A percentile compares a stretch with the other conserved stretches of the same genome.
Conservation (phyloP, 2,888 invertebrate genomes). For the Agriopis marginaria region DNA sequence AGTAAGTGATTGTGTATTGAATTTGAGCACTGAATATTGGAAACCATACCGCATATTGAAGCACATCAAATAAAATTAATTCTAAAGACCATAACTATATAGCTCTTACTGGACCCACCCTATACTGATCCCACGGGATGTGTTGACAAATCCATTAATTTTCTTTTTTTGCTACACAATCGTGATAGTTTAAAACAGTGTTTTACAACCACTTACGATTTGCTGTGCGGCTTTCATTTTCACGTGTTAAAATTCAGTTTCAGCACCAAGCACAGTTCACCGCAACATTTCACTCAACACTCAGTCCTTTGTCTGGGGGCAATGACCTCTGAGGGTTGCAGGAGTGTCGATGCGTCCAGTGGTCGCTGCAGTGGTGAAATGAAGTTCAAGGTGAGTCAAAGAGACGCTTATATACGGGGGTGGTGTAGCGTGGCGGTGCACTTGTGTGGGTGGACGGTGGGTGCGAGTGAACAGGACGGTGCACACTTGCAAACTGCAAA, state of each 20-base stretch:
- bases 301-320: constrained; percentile 43
- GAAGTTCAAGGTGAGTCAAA: constrained; percentile 84
- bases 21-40: no score
- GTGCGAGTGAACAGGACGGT: constrained; percentile 48
- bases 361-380: constrained; percentile 70
- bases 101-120: no score
- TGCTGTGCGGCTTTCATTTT: constrained; percentile 74
- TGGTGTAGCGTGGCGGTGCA: constrained; percentile 72
- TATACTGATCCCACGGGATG: no score
- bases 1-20: no score
- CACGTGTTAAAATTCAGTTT: constrained; percentile 48
- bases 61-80: no score
- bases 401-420: constrained; percentile 81
- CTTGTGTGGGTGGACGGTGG: constrained; percentile 54
- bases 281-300: constrained; percentile 58
- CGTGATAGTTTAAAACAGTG: no score
- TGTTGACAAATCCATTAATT: no score
- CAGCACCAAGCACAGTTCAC: constrained; percentile 67
- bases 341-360: constrained; percentile 40
- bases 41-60: no score
- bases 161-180: no score
- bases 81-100: no score
- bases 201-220: constrained; percentile 72
- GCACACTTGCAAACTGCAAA: constrained; percentile 60
- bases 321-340: constrained; percentile 43